phyloP scores from a whole-genome alignment of 2,113 vertebrate genomes.

The Pseudorhombus dupliciocellatus region DNA sequence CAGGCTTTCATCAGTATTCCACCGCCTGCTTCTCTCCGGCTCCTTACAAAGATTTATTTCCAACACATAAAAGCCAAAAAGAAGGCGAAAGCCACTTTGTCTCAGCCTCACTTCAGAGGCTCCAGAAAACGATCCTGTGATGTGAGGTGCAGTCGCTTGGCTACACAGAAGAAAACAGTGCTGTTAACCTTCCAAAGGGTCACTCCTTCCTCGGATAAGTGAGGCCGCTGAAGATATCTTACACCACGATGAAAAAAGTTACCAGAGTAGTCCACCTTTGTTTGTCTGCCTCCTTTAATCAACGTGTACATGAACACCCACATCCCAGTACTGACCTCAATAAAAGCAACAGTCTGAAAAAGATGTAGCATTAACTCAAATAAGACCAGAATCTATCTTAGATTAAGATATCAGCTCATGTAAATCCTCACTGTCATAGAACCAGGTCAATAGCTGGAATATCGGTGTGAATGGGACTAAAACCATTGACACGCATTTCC shows the following conservation, averaged over 20 bases:
- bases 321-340: not conserved
- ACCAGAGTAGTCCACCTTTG: not conserved
- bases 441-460: too few relatives aligned
- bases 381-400: not conserved
- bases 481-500: not conserved
- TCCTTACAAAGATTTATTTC: slow-evolving; percentile 5
- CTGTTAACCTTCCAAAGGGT: slow-evolving; percentile 12
- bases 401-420: not conserved
- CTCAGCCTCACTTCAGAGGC: slow-evolving; percentile 5
- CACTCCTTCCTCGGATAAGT: not conserved
- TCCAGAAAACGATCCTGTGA: not conserved
- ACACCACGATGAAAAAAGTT: not conserved
- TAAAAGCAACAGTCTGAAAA: not conserved
- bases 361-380: not conserved
- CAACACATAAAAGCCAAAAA: slow-evolving; percentile 16
- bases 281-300: slow-evolving; percentile 4
- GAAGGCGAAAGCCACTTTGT: slow-evolving; percentile 23
- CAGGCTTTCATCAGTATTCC: slow-evolving; percentile 21
- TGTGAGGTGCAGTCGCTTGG: not conserved
- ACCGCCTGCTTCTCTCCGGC: not conserved
- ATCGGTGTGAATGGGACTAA: not conserved
- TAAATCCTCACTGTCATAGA: not conserved
- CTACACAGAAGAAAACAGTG: slow-evolving; percentile 22
- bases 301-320: not conserved
- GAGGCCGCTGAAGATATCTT: not conserved